Percentiles rank a stretch among this genome's conserved stretches.
Conservation (phyloP, 1,140 invertebrate species). For the Lepidurus couesii region DNA sequence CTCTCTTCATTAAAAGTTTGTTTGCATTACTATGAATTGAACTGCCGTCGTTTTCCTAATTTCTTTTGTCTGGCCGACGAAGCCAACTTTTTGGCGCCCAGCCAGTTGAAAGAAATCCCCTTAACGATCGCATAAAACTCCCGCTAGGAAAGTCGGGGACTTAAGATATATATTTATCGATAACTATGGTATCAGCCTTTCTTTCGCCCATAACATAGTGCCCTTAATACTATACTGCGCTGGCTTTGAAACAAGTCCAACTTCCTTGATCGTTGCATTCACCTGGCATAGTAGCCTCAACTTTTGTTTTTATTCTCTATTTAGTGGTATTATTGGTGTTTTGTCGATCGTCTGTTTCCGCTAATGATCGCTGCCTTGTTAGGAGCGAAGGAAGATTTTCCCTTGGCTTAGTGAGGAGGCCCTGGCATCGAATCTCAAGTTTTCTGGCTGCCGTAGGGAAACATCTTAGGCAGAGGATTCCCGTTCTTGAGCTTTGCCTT, state of each 20-base stretch:
- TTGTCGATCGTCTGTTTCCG: no score
- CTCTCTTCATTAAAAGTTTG: no score
- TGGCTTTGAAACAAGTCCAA: background rate
- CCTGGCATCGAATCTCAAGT: no score
- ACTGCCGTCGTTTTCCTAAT: background rate
- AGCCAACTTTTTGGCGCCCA: background rate
- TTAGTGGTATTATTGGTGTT: background rate
- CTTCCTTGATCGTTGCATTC: background rate
- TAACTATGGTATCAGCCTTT: conserved; percentile 15
- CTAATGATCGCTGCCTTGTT: no score
- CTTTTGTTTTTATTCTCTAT: background rate
- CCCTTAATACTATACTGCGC: background rate
- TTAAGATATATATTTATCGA: background rate
- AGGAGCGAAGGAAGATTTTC: no score
- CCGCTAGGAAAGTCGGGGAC: background rate
- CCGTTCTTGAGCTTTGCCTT: no score
- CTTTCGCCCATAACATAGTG: background rate
- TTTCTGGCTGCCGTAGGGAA: no score
- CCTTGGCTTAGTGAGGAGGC: no score
- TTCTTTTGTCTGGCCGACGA: background rate
- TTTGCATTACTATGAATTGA: background rate
- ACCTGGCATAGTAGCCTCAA: background rate
- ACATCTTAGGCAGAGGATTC: no score
- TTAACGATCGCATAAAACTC: conserved; percentile 12
- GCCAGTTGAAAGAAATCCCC: background rate